Evolutionary conservation across 2,113 vertebrate genomes (phyloP).

Genomic region (Falco punctatus): DNA sequence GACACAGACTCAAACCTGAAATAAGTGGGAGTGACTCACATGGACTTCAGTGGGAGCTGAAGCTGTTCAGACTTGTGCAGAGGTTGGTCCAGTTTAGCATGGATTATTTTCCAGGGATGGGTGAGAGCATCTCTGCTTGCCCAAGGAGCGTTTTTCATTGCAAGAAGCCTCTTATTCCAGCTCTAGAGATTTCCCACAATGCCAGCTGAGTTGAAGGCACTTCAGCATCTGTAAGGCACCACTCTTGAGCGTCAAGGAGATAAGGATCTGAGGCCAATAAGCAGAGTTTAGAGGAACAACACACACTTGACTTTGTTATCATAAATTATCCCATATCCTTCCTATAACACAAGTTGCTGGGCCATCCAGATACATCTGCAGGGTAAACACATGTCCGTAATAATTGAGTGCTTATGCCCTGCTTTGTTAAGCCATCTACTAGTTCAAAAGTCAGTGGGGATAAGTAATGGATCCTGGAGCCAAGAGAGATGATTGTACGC

Average conservation of each 20-base stretch:
- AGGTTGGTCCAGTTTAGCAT: not conserved
- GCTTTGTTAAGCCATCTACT: not conserved
- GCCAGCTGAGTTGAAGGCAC: not conserved
- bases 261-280: not conserved
- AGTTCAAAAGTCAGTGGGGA: not conserved
- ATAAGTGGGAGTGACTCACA: not conserved
- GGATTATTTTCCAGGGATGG: not conserved
- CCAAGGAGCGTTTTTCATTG: not conserved
- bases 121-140: not conserved
- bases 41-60: not conserved
- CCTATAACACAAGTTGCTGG: not conserved
- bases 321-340: not conserved
- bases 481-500: not conserved
- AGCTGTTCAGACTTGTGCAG: not conserved
- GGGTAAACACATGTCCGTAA: not conserved
- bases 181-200: not conserved
- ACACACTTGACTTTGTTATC: not conserved
- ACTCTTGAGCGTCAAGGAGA: not conserved
- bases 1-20: not conserved
- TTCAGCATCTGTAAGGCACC: not conserved
- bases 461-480: not conserved
- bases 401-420: not conserved
- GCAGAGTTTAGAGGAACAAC: not conserved
- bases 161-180: not conserved
- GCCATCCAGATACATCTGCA: not conserved